These are phyloP conservation scores for Propithecus deckenii DNA, from an alignment of 2,797 vertebrate genomes.

Conservation along the genomic window DNA sequence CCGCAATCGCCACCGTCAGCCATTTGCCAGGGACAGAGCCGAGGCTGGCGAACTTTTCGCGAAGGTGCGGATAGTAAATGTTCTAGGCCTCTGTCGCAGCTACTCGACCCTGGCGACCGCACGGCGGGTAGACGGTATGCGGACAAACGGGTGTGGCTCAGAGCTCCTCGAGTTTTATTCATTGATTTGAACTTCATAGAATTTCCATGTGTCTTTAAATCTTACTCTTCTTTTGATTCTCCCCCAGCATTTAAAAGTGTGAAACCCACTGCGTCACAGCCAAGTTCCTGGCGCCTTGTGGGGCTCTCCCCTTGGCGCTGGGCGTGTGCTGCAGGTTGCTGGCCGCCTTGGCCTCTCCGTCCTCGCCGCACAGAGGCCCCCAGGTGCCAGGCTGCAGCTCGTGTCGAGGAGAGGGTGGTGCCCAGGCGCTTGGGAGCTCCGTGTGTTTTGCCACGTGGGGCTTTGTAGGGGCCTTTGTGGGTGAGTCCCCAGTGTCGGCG, in stretches of 20 bases:
- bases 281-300: background rate
- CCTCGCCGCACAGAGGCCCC: too few species aligned
- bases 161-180: background rate
- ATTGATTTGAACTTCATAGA: background rate
- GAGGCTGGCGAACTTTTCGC: background rate
- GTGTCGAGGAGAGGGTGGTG: background rate
- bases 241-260: background rate
- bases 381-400: too few species aligned
- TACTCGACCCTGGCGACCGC: background rate
- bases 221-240: background rate
- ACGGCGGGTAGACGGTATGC: background rate
- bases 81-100: background rate
- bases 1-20: background rate
- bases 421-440: background rate
- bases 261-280: background rate
- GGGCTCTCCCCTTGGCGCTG: background rate
- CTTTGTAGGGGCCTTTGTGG: background rate
- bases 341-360: too few species aligned
- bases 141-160: rapidly evolving
- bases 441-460: rapidly evolving
- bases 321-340: background rate
- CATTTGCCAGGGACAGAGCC: background rate
- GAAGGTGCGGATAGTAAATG: background rate
- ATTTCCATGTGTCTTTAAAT: background rate
- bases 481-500: too few species aligned